Percentiles rank a stretch among this genome's conserved stretches.
phyloP scores from a whole-genome alignment of 2,797 vertebrate species.

The Odontamblyopus lacepedii region DNA sequence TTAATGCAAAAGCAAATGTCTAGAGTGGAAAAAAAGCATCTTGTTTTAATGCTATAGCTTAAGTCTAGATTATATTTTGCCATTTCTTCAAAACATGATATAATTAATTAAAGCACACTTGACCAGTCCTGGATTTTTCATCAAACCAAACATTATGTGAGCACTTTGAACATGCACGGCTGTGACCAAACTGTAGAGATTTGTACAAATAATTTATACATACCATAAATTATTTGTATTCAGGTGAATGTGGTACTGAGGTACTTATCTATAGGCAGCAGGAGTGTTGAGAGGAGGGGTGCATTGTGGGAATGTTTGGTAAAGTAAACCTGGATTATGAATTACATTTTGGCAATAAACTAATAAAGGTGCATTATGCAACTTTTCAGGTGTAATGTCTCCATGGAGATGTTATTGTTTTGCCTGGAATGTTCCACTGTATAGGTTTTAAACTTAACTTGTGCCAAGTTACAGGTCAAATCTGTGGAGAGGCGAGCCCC shows the following conservation, averaged over 20 bases:
- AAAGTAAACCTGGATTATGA: background rate
- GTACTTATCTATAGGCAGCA: conserved; percentile 17
- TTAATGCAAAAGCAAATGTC: conserved; percentile 46
- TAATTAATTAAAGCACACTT: background rate
- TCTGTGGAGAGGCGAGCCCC: no score
- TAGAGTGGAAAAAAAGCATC: conserved; percentile 47
- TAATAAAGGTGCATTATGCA: no score
- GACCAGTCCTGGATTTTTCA: background rate
- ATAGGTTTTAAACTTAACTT: no score
- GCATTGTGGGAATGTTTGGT: background rate
- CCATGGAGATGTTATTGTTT: no score
- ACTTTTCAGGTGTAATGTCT: no score
- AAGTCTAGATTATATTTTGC: background rate
- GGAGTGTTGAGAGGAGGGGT: conserved; percentile 13
- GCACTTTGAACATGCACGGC: conserved; percentile 37
- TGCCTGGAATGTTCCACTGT: no score
- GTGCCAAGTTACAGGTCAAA: no score
- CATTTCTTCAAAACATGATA: background rate
- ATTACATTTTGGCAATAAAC: background rate
- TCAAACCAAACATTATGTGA: background rate
- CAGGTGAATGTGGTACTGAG: conserved; percentile 16
- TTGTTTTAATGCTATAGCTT: background rate
- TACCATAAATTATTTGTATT: conserved; percentile 52
- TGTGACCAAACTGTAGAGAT: background rate
- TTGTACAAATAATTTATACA: conserved; percentile 45